phyloP scores from a whole-genome alignment of 1,140 invertebrate species.

The Solenopsis invicta region DNA sequence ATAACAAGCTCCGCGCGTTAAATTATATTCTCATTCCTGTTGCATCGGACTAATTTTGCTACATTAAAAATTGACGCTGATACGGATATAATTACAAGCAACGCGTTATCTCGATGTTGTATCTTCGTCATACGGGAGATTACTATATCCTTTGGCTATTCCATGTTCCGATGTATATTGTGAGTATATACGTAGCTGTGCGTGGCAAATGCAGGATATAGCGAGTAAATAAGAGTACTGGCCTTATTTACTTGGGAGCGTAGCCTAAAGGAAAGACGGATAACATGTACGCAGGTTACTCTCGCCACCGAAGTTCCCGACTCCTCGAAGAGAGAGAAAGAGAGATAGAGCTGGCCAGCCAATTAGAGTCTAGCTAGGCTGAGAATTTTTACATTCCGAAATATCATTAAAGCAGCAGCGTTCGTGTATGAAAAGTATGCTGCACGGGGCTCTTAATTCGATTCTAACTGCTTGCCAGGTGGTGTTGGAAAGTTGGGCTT shows the following conservation, averaged over 20 bases:
- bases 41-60: constrained; percentile 26
- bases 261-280: constrained; percentile 52
- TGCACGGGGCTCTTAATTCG: constrained; percentile 61
- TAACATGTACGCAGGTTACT: constrained; percentile 39
- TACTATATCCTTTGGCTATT: constrained; percentile 53
- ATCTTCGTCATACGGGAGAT: constrained; percentile 45
- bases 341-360: constrained; percentile 27
- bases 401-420: constrained; percentile 66
- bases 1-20: not conserved
- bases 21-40: constrained; percentile 4
- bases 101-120: constrained; percentile 39
- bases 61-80: constrained; percentile 19
- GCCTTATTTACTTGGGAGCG: constrained; percentile 57
- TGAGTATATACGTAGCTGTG: constrained; percentile 8
- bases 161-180: constrained; percentile 38
- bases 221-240: constrained; percentile 50
- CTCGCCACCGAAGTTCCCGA: constrained; percentile 45
- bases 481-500: constrained; percentile 51
- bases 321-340: not conserved
- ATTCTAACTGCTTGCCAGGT: constrained; percentile 55
- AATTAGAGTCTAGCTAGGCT: constrained; percentile 59
- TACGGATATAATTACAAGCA: constrained; percentile 36
- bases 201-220: constrained; percentile 51
- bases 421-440: constrained; percentile 47
- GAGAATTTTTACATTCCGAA: constrained; percentile 50